These are phyloP conservation scores for Melanostoma scalare DNA, from an alignment of 2,888 invertebrate species.

Conservation along the genomic window DNA sequence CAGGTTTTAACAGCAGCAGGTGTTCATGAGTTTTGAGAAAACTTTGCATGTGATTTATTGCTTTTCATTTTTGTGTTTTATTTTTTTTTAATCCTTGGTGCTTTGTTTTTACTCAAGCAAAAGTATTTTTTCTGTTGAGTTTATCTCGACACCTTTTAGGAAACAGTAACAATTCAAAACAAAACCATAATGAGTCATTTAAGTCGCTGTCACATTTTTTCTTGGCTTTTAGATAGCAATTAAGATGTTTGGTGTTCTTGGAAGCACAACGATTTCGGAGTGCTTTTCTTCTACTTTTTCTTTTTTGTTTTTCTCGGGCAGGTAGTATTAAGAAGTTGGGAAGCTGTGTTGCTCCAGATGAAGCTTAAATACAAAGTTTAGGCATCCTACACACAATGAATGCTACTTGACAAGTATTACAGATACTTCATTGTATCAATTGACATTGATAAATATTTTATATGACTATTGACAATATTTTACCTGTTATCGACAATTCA, in stretches of 20 bases:
- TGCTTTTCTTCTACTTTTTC: constrained; percentile 6
- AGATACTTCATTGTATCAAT: too few relatives aligned
- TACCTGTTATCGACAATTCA: too few relatives aligned
- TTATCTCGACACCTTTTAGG: constrained; percentile 17
- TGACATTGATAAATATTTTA: too few relatives aligned
- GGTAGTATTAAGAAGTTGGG: too few relatives aligned
- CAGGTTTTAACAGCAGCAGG: constrained; percentile 69
- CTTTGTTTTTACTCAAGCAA: background rate
- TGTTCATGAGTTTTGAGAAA: constrained; percentile 66
- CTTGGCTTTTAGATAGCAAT: constrained; percentile 49
- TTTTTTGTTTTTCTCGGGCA: background rate
- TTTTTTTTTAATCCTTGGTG: constrained; percentile 18
- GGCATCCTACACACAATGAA: too few relatives aligned
- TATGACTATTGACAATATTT: too few relatives aligned
- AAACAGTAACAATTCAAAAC: constrained; percentile 47
- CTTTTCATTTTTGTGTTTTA: constrained; percentile 1
- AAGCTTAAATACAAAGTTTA: too few relatives aligned
- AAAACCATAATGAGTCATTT: constrained; percentile 66
- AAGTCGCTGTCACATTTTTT: constrained; percentile 35
- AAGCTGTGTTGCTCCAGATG: too few relatives aligned
- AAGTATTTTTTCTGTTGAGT: constrained; percentile 12
- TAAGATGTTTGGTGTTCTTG: constrained; percentile 54
- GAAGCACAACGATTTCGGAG: constrained; percentile 14
- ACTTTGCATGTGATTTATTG: constrained; percentile 65
- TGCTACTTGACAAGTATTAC: too few relatives aligned